Conservation (phyloP, 2,888 invertebrate genomes). For the Platycheirus albimanus region DNA sequence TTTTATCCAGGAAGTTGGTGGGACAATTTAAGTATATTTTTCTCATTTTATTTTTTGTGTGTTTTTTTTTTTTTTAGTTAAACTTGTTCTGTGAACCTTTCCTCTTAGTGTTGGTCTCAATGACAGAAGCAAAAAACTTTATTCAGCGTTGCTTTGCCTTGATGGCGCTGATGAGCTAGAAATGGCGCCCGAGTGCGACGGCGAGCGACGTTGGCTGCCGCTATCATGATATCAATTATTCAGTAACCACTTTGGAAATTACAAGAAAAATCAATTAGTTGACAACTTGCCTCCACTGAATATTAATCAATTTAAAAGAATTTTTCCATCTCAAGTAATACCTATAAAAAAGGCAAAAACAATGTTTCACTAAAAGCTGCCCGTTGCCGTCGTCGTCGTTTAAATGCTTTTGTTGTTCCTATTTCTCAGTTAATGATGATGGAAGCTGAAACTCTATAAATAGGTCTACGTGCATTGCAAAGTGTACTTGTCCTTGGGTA, state of each 20-base stretch:
- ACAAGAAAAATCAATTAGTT: conserved; percentile 75
- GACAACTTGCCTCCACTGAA: conserved; percentile 71
- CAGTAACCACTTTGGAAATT: conserved; percentile 74
- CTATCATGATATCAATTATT: conserved; percentile 71
- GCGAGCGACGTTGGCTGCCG: too few relatives aligned
- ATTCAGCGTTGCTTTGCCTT: conserved; percentile 40
- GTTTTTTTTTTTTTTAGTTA: conserved; percentile 32
- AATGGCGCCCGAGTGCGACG: conserved; percentile 47
- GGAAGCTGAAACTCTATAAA: not conserved
- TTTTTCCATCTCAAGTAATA: conserved; percentile 5
- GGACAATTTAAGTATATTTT: conserved; percentile 66
- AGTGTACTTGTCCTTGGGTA: not conserved
- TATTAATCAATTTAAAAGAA: conserved; percentile 66
- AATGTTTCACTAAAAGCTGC: too few relatives aligned
- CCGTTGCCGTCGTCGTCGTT: too few relatives aligned
- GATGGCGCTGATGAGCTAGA: conserved; percentile 1
- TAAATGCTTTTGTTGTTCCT: not conserved
- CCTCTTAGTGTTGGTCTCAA: conserved; percentile 37
- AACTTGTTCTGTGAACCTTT: conserved; percentile 58
- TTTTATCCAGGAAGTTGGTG: conserved; percentile 64
- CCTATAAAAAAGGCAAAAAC: too few relatives aligned
- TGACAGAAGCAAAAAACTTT: conserved; percentile 59
- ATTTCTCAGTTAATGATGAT: conserved; percentile 6
- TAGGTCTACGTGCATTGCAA: not conserved
- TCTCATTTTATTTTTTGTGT: not conserved